Percentiles rank a stretch among this genome's conserved stretches.
Conservation (phyloP, 2,888 invertebrate species). For the Andrena bucephala region DNA sequence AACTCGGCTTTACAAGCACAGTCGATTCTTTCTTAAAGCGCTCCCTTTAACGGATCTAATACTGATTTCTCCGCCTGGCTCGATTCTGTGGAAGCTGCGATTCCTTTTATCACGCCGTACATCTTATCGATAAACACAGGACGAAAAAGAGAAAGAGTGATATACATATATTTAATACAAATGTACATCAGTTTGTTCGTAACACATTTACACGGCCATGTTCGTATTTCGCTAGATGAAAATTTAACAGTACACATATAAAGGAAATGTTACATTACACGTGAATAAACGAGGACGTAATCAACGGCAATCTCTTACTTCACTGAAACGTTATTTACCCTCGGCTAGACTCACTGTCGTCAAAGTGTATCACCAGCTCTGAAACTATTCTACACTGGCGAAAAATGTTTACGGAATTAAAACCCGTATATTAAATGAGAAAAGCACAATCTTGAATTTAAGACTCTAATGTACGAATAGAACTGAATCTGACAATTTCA, state of each 20-base stretch:
- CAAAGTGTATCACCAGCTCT: constrained; percentile 6
- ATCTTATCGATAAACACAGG: constrained; percentile 41
- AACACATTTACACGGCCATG: constrained; percentile 31
- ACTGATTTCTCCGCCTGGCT: constrained; percentile 28
- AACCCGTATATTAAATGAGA: neutral
- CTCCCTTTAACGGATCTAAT: constrained; percentile 20
- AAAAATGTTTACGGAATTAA: neutral
- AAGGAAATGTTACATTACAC: constrained; percentile 14
- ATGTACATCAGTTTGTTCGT: constrained; percentile 47
- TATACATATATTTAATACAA: constrained; percentile 54
- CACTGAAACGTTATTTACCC: constrained; percentile 7
- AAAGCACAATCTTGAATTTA: neutral
- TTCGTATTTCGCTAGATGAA: constrained; percentile 28
- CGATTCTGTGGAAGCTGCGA: neutral
- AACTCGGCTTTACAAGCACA: constrained; percentile 13
- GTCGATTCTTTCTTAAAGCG: neutral
- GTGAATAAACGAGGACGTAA: constrained; percentile 7
- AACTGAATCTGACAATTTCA: neutral
- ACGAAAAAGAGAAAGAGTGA: constrained; percentile 29
- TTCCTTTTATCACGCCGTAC: neutral
- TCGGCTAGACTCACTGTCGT: neutral
- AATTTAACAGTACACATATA: constrained; percentile 27
- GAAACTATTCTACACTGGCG: neutral
- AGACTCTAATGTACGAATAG: neutral
- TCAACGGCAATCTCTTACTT: constrained; percentile 6